A percentile compares a stretch with the other conserved stretches of the same genome.
Conservation (phyloP, 2,888 invertebrate species). For the Xanthorhoe designata region DNA sequence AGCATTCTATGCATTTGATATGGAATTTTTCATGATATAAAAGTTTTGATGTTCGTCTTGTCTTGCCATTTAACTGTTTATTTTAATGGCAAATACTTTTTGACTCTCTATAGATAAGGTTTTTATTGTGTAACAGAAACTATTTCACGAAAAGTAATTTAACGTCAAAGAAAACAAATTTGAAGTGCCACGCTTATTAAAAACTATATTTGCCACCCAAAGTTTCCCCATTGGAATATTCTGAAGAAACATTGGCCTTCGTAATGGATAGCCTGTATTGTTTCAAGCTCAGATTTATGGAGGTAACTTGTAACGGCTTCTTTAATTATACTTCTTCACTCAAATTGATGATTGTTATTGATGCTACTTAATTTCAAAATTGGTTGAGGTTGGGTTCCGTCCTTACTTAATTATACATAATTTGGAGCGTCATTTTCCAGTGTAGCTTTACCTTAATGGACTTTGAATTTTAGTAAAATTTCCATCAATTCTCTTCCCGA, state of each 20-base stretch:
- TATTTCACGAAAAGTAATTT: constrained; percentile 47
- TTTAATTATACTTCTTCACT: constrained; percentile 84
- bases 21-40: no score
- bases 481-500: not conserved
- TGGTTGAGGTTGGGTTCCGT: constrained; percentile 61
- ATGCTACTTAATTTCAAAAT: constrained; percentile 75
- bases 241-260: constrained; percentile 73
- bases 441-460: constrained; percentile 44
- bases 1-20: no score
- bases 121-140: not conserved
- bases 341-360: constrained; percentile 83
- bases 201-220: constrained; percentile 78
- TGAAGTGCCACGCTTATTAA: constrained; percentile 70
- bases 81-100: not conserved
- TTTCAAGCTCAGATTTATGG: constrained; percentile 82
- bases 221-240: constrained; percentile 81
- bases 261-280: constrained; percentile 83
- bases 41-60: no score
- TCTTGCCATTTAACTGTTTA: no score
- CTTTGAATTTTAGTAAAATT: constrained; percentile 38
- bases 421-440: constrained; percentile 54
- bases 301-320: constrained; percentile 85
- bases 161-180: constrained; percentile 66
- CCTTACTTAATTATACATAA: constrained; percentile 59
- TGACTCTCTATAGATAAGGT: not conserved